phyloP scores from a whole-genome alignment of 2,113 vertebrate genomes.

The Xyliphius kryptos region DNA sequence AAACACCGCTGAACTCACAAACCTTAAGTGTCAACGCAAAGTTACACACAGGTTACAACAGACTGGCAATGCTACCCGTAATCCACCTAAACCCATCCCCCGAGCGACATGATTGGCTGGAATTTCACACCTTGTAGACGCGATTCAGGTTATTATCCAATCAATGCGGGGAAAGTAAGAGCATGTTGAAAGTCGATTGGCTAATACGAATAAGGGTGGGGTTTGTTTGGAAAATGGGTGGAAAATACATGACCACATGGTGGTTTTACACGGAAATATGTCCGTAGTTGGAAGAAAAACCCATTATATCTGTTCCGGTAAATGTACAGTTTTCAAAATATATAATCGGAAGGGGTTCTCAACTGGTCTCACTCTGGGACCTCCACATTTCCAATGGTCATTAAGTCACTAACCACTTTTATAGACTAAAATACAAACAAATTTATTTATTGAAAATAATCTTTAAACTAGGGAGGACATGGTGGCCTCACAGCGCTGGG shows the following conservation, averaged over 20 bases:
- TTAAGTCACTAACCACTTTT: no score
- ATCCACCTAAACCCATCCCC: slow-evolving; percentile 49
- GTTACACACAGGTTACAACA: neutral
- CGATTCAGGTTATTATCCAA: neutral
- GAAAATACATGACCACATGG: neutral
- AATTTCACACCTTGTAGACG: neutral
- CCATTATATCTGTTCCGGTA: neutral
- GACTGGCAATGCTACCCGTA: neutral
- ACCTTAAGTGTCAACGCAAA: neutral
- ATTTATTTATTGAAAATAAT: no score
- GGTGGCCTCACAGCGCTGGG: no score
- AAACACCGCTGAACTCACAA: neutral
- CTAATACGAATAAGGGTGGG: neutral
- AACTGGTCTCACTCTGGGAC: no score
- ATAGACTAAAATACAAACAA: no score
- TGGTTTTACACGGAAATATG: neutral
- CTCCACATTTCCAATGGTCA: no score
- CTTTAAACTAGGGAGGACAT: no score
- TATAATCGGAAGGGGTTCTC: no score
- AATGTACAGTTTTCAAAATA: no score
- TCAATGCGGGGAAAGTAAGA: neutral
- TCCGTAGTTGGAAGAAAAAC: neutral
- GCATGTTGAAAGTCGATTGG: neutral
- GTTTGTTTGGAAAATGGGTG: neutral
- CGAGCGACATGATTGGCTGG: neutral